Percentiles rank a stretch among this genome's conserved stretches.
phyloP scores from a whole-genome alignment of 2,797 vertebrate genomes.

The Cottoperca gobio region DNA sequence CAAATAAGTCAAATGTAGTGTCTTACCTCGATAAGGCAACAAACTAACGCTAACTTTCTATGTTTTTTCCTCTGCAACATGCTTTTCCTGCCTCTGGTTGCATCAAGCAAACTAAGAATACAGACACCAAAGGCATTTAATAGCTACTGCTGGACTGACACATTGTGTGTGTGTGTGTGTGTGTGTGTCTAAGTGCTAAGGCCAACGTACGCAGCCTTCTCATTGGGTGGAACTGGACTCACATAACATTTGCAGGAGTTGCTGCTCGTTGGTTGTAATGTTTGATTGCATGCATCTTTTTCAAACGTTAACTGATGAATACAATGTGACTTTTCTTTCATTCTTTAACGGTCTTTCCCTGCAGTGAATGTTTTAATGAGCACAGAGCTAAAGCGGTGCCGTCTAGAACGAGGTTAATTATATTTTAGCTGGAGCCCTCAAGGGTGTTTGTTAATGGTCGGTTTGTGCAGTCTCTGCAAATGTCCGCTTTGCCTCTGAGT shows the following conservation, averaged over 20 bases:
- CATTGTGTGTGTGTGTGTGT: constrained; percentile 20
- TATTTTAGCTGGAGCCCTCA: neutral
- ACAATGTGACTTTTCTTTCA: neutral
- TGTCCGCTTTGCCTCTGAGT: constrained; percentile 8
- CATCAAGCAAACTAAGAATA: constrained; percentile 59
- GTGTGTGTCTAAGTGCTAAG: constrained; percentile 48
- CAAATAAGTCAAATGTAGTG: neutral
- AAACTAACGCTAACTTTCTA: constrained; percentile 54
- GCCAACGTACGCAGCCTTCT: constrained; percentile 7
- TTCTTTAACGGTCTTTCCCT: neutral
- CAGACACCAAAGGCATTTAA: constrained; percentile 56
- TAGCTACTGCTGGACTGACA: constrained; percentile 38
- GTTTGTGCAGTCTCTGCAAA: neutral
- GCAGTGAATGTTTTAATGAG: constrained; percentile 17
- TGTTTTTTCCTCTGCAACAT: constrained; percentile 57
- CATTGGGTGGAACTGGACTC: constrained; percentile 54
- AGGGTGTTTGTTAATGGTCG: constrained; percentile 16
- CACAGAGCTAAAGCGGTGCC: neutral
- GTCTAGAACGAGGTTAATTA: neutral
- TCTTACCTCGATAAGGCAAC: constrained; percentile 66
- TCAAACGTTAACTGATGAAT: neutral
- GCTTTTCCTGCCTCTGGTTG: constrained; percentile 31
- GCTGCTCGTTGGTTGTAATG: neutral
- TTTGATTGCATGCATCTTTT: neutral
- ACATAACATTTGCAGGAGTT: constrained; percentile 27